phyloP scores from a whole-genome alignment of 1,140 invertebrate species.

The Adoxophyes honmai region DNA sequence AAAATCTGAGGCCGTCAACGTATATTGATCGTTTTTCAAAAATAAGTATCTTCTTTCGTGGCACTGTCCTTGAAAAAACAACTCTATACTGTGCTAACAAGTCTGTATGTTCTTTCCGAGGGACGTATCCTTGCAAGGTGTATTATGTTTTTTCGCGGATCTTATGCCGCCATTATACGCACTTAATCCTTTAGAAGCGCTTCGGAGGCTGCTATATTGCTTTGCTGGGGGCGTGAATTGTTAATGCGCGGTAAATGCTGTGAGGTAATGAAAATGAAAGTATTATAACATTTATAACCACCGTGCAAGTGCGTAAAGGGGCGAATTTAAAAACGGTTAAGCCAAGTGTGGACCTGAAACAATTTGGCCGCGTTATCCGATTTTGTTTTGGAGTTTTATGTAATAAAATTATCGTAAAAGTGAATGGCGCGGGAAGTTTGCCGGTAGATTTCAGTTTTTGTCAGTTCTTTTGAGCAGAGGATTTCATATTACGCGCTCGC shows the following conservation, averaged over 20 bases:
- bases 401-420: too few species aligned
- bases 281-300: background rate
- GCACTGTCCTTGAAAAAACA: background rate
- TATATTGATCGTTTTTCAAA: background rate
- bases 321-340: conserved; percentile 5
- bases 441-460: too few species aligned
- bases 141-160: conserved; percentile 46
- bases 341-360: background rate
- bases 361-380: background rate
- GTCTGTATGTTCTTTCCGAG: background rate
- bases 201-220: background rate
- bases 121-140: conserved; percentile 24
- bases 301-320: background rate
- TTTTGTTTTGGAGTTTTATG: background rate
- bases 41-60: background rate
- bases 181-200: conserved; percentile 38
- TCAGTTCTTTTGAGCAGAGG: too few species aligned
- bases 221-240: background rate
- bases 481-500: too few species aligned
- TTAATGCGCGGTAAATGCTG: conserved; percentile 9
- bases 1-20: background rate
- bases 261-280: background rate
- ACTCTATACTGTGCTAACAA: background rate
- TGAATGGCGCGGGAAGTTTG: too few species aligned
- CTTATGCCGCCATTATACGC: conserved; percentile 41